Percentiles rank a stretch among this genome's conserved stretches.
Conservation (phyloP, 2,888 invertebrate genomes). For the Brachyptera putata region DNA sequence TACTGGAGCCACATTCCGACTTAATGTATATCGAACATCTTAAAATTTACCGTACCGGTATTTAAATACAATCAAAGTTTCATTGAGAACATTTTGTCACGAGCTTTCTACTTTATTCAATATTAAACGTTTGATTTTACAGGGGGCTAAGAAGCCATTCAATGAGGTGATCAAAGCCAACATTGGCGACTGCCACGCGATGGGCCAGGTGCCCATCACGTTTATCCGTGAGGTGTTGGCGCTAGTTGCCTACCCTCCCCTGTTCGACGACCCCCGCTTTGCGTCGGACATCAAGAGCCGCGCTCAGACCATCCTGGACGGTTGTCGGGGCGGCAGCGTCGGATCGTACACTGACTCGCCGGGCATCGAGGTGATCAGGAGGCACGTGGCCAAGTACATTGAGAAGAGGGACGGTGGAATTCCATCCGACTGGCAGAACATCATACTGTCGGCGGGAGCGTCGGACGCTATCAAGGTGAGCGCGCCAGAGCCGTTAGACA, state of each 20-base stretch:
- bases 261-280: conserved; percentile 65
- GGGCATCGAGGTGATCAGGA: conserved; percentile 85
- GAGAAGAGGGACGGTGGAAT: conserved; percentile 72
- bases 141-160: conserved; percentile 89
- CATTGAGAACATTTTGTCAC: too few relatives aligned
- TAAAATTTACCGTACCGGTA: too few relatives aligned
- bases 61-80: too few relatives aligned
- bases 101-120: background rate
- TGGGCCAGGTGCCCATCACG: conserved; percentile 92
- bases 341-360: conserved; percentile 86
- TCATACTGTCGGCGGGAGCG: conserved; percentile 84
- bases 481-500: background rate
- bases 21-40: too few relatives aligned
- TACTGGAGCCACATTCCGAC: too few relatives aligned
- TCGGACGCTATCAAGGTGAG: conserved; percentile 86
- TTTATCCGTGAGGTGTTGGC: conserved; percentile 91
- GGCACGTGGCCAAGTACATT: conserved; percentile 85
- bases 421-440: conserved; percentile 67
- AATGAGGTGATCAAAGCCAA: conserved; percentile 91
- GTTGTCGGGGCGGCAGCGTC: conserved; percentile 74
- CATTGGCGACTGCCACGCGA: conserved; percentile 98
- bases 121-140: conserved; percentile 30
- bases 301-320: conserved; percentile 61
- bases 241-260: conserved; percentile 65
- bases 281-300: conserved; percentile 80